Evolutionary conservation across 2,888 invertebrate genomes (phyloP).

Genomic region (Proisotoma minuta): DNA sequence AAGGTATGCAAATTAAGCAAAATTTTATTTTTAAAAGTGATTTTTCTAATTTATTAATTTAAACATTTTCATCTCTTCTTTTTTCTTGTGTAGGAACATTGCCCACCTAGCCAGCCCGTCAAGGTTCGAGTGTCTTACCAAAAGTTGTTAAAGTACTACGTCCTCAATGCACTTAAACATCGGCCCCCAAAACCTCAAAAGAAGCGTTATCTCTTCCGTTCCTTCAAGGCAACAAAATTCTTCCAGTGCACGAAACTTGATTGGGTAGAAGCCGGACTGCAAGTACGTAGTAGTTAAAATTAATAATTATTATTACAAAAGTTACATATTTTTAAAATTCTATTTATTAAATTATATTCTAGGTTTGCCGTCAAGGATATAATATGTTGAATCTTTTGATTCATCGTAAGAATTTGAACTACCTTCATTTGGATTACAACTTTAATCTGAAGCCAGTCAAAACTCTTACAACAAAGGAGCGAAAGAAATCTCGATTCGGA

Average conservation of each 20-base stretch:
- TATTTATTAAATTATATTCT: constrained; percentile 16
- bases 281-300: constrained; percentile 55
- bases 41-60: background rate
- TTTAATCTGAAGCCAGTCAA: constrained; percentile 99
- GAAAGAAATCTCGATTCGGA: constrained; percentile 96
- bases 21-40: constrained; percentile 48
- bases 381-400: constrained; percentile 99
- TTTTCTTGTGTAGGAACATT: constrained; percentile 61
- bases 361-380: constrained; percentile 92
- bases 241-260: constrained; percentile 99
- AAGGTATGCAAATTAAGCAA: constrained; percentile 56
- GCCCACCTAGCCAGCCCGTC: constrained; percentile 93
- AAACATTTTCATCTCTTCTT: constrained; percentile 1
- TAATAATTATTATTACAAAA: background rate
- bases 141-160: constrained; percentile 95
- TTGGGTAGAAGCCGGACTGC: constrained; percentile 99
- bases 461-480: constrained; percentile 96
- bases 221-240: constrained; percentile 99
- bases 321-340: background rate
- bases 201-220: constrained; percentile 89
- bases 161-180: constrained; percentile 95
- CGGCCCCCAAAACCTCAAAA: constrained; percentile 97
- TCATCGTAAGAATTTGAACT: constrained; percentile 98
- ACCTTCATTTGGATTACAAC: constrained; percentile 98
- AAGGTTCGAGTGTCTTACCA: constrained; percentile 99